A percentile compares a stretch with the other conserved stretches of the same genome.
Conservation (phyloP, 2,888 invertebrate species). For the Drosophila siamana region DNA sequence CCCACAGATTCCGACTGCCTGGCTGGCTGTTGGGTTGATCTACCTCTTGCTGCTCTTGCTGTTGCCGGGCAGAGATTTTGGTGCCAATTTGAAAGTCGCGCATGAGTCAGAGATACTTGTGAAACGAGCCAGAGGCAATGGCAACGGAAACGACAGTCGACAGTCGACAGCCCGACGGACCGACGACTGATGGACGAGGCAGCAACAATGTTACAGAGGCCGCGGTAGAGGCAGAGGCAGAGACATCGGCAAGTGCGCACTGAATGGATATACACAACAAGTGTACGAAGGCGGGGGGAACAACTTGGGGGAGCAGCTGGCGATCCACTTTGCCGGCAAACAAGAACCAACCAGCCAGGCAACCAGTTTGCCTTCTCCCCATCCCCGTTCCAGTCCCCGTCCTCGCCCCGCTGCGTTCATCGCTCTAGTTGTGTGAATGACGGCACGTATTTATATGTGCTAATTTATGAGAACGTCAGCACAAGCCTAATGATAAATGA, state of each 20-base stretch:
- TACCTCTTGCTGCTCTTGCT: slow-evolving; percentile 39
- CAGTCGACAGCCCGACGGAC: not conserved
- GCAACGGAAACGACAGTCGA: slow-evolving; percentile 30
- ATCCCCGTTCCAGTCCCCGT: too few species aligned
- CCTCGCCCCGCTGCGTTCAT: not conserved
- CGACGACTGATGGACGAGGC: not conserved
- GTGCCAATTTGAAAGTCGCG: slow-evolving; percentile 72
- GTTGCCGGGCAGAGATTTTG: slow-evolving; percentile 69
- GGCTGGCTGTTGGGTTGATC: slow-evolving; percentile 27
- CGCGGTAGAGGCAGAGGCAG: not conserved
- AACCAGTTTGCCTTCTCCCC: slow-evolving; percentile 61
- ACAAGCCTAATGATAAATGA: slow-evolving; percentile 63
- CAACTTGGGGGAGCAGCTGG: slow-evolving; percentile 8
- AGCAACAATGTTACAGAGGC: slow-evolving; percentile 5
- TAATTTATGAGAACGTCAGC: slow-evolving; percentile 60
- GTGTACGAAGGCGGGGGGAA: not conserved
- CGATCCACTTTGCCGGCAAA: slow-evolving; percentile 55
- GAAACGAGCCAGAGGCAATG: slow-evolving; percentile 33
- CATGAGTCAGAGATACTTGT: slow-evolving; percentile 62
- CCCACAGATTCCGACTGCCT: slow-evolving; percentile 14
- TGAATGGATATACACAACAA: slow-evolving; percentile 5
- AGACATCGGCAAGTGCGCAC: slow-evolving; percentile 18
- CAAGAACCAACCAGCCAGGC: slow-evolving; percentile 15
- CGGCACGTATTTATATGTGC: slow-evolving; percentile 55
- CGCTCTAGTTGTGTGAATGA: slow-evolving; percentile 32